Conservation (phyloP, 37 sponge, comb jelly and placozoan species). For the Trichoplax adhaerens region DNA sequence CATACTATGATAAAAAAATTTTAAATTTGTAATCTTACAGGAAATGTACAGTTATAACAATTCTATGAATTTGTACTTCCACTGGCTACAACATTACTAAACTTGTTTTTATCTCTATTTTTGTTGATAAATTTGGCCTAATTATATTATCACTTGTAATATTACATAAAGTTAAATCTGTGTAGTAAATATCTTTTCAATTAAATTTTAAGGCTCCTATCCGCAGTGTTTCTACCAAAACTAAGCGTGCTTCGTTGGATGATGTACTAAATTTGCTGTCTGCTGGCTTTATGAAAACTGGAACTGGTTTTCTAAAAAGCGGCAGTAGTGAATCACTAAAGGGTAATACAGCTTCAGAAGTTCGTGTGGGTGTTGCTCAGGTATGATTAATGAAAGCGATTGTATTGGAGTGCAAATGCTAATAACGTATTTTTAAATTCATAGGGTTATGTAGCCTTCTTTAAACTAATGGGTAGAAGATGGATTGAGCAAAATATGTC, state of each 20-base stretch:
- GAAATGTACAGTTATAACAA: no score
- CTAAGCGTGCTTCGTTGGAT: conserved; percentile 35
- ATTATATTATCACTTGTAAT: no score
- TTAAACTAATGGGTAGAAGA: conserved; percentile 64
- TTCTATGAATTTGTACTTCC: no score
- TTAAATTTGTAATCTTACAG: no score
- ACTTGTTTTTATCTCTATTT: no score
- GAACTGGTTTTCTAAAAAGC: conserved; percentile 46
- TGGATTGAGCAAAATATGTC: conserved; percentile 78
- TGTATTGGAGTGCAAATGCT: background rate
- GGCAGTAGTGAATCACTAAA: conserved; percentile 64
- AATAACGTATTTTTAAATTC: background rate
- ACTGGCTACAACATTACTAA: no score
- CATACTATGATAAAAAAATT: no score
- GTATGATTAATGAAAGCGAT: conserved; percentile 15
- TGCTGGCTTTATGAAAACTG: conserved; percentile 58
- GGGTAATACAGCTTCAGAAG: conserved; percentile 47
- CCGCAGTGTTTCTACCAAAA: background rate
- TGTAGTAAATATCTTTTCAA: no score
- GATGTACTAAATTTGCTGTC: conserved; percentile 54
- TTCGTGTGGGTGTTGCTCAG: conserved; percentile 70
- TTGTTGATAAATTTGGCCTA: no score
- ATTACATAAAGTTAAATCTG: no score
- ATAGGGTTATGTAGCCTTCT: conserved; percentile 58
- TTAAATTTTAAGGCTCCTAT: no score